These are phyloP conservation scores for Eulemur mongoz DNA, from an alignment of 2,797 vertebrate species.

Conservation along the genomic window DNA sequence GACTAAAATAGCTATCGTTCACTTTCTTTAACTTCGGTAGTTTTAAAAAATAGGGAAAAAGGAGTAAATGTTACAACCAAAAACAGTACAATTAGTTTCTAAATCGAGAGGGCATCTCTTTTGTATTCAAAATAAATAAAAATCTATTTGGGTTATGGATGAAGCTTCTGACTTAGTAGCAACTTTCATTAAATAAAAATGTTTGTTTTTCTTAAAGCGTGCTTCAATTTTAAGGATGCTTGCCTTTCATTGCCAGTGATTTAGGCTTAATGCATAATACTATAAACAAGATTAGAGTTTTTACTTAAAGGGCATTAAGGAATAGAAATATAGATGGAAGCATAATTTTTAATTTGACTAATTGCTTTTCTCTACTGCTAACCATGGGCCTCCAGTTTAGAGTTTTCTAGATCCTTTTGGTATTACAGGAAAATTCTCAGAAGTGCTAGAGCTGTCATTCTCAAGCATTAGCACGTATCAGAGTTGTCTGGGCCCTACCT, in stretches of 20 bases:
- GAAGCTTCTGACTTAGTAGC: constrained; percentile 33
- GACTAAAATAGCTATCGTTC: background rate
- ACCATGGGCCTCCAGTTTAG: background rate
- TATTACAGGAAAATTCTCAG: background rate
- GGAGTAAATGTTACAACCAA: background rate
- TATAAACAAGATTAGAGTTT: background rate
- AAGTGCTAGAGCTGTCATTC: background rate
- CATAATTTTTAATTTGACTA: background rate
- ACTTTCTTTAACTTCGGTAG: background rate
- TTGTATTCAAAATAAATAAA: constrained; percentile 11
- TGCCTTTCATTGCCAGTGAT: background rate
- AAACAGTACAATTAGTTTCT: background rate
- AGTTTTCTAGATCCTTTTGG: constrained; percentile 13
- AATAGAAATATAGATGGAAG: background rate
- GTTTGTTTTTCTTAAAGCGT: background rate
- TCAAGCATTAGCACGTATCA: background rate
- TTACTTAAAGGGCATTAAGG: background rate
- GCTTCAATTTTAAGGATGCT: background rate
- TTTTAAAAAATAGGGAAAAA: constrained; percentile 12
- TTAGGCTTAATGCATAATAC: background rate
- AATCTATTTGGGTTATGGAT: background rate
- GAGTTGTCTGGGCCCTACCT: background rate
- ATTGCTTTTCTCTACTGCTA: background rate
- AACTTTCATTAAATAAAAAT: constrained; percentile 28
- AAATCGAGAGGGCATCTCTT: background rate